Base-by-base conservation (phyloP, 2,113 vertebrate species). In the Nerophis ophidion region DNA sequence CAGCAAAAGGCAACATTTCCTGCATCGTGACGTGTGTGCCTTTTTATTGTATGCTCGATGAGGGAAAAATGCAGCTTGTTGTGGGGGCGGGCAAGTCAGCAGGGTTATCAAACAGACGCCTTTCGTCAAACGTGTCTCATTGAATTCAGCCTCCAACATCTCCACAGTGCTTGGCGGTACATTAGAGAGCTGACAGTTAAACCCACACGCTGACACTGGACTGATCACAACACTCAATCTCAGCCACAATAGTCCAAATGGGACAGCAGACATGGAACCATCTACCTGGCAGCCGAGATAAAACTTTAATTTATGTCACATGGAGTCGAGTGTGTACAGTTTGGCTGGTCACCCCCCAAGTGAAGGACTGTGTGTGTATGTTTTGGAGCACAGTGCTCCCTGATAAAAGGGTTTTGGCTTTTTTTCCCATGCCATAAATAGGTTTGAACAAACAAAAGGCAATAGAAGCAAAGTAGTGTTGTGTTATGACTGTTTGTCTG, bases 201-300 rank as follows among this genome's bases (percentile, higher is more conserved):
- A 61, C 13, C 62, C 49, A 17, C 46, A 58, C 53, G 57, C 40
- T 61, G 57, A 45, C 54, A 60, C 35, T 26, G 33, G 53, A 15
- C 9, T 58, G 56, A 62, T 61, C 55, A 55, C 47, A 48, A 34
- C 57, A 14, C 45, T 56, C 49, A 19, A 14, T 50, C 33, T 62
- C 11, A 57, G 38, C 55, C 64, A 64, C 4, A 78, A 64, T 19
- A 60, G 76, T 56, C 35, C 16, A 68, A 49, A 42, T 69, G 67
- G 60, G 65, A 73, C 63, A 40, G 26, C 58, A 55, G 49, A 56
- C 54, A 56, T 42, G 54, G 42, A 42, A 56, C 36, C 10, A 40
- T 35, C 36, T 40, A 19, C n/a, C 10, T n/a, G 38, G 34, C 54
- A 13, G 9, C 16, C 42, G 5, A 13, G 10, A 56, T 42, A 19